phyloP scores from a whole-genome alignment of 2,888 invertebrate species.

The Tortrix viridana region DNA sequence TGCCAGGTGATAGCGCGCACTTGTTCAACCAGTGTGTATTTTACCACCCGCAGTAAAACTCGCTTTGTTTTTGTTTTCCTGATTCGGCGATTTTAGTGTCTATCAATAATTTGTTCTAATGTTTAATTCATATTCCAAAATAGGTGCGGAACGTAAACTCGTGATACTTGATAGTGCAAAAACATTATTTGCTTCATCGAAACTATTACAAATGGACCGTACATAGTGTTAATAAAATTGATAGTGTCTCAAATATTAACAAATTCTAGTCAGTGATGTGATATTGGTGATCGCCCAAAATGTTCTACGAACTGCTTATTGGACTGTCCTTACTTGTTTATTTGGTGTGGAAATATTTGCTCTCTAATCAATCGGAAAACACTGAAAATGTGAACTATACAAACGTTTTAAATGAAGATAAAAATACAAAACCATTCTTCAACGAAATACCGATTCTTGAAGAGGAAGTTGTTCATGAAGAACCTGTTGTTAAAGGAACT shows the following conservation, averaged over 20 bases:
- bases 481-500: background rate
- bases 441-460: background rate
- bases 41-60: conserved; percentile 51
- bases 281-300: conserved; percentile 60
- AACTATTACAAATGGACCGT: conserved; percentile 61
- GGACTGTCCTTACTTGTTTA: conserved; percentile 66
- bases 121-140: conserved; percentile 49
- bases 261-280: conserved; percentile 68
- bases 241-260: conserved; percentile 48
- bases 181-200: conserved; percentile 55
- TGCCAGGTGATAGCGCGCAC: conserved; percentile 67
- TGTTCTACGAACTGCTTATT: conserved; percentile 72
- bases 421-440: background rate
- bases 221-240: conserved; percentile 50
- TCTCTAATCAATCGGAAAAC: conserved; percentile 42
- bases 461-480: background rate
- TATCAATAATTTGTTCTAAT: conserved; percentile 35
- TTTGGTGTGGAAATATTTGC: conserved; percentile 69
- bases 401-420: conserved; percentile 23
- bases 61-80: conserved; percentile 43
- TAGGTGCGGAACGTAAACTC: conserved; percentile 48
- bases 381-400: conserved; percentile 43
- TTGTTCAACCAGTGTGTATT: conserved; percentile 63
- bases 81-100: conserved; percentile 38
- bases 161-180: conserved; percentile 54